These are phyloP conservation scores for Galerucella calmariensis DNA, from an alignment of 2,888 invertebrate species.

Conservation along the genomic window DNA sequence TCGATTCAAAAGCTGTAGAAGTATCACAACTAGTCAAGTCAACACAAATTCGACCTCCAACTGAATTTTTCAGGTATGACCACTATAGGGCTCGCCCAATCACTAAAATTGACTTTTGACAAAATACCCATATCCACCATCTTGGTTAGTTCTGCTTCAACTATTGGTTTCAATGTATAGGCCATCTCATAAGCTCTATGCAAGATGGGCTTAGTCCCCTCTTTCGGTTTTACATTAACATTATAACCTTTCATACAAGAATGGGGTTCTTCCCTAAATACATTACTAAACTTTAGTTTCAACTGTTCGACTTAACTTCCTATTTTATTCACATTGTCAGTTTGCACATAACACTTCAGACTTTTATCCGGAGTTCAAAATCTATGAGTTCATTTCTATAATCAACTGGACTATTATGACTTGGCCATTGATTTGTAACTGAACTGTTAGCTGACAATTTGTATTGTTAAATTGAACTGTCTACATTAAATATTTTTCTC, in stretches of 20 bases:
- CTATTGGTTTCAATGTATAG: conserved; percentile 44
- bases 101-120: conserved; percentile 43
- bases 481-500: background rate
- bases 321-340: background rate
- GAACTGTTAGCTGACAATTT: background rate
- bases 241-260: conserved; percentile 19
- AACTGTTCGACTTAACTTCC: background rate
- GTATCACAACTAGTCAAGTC: conserved; percentile 42
- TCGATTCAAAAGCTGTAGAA: no score
- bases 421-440: conserved; percentile 5
- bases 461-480: no score
- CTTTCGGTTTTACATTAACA: conserved; percentile 21
- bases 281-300: conserved; percentile 8
- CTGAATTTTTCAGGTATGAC: conserved; percentile 51
- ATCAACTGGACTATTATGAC: background rate
- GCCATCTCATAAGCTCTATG: conserved; percentile 44
- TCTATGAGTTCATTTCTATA: background rate
- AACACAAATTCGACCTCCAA: conserved; percentile 42
- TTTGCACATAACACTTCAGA: no score
- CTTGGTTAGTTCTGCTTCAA: conserved; percentile 45
- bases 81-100: conserved; percentile 55
- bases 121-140: conserved; percentile 42
- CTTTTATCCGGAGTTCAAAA: no score
- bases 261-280: conserved; percentile 7
- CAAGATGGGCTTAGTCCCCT: conserved; percentile 22